Conservation (phyloP, 1,140 invertebrate genomes). For the Dinothrombium tinctorium region DNA sequence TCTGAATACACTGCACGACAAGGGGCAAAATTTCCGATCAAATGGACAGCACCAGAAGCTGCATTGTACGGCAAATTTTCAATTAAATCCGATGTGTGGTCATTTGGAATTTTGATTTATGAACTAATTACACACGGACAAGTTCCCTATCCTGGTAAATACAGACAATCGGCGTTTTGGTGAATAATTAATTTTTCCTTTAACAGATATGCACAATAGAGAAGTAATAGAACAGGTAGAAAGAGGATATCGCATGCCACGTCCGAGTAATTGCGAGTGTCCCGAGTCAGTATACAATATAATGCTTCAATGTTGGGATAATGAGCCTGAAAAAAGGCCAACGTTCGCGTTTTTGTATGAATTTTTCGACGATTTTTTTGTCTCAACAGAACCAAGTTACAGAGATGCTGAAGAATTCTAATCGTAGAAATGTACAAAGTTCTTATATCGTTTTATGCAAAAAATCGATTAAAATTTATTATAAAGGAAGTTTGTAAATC, state of each 20-base stretch:
- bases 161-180: no score
- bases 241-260: constrained; percentile 81
- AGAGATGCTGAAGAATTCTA: constrained; percentile 39
- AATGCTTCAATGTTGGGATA: constrained; percentile 82
- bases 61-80: constrained; percentile 82
- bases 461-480: no score
- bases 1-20: constrained; percentile 91
- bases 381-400: constrained; percentile 77
- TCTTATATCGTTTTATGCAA: no score
- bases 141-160: constrained; percentile 73
- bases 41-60: constrained; percentile 93
- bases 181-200: no score
- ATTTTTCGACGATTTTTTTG: constrained; percentile 89
- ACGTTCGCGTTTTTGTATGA: constrained; percentile 91
- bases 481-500: no score
- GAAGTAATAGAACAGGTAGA: constrained; percentile 92
- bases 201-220: constrained; percentile 60
- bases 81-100: constrained; percentile 97
- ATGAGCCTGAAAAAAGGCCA: constrained; percentile 67
- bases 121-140: constrained; percentile 79
- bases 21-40: constrained; percentile 74
- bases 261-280: constrained; percentile 32
- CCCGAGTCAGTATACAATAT: constrained; percentile 77
- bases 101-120: constrained; percentile 84
- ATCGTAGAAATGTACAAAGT: no score